phyloP scores from a whole-genome alignment of 2,797 vertebrate genomes.

The Hippopotamyrus pictus region DNA sequence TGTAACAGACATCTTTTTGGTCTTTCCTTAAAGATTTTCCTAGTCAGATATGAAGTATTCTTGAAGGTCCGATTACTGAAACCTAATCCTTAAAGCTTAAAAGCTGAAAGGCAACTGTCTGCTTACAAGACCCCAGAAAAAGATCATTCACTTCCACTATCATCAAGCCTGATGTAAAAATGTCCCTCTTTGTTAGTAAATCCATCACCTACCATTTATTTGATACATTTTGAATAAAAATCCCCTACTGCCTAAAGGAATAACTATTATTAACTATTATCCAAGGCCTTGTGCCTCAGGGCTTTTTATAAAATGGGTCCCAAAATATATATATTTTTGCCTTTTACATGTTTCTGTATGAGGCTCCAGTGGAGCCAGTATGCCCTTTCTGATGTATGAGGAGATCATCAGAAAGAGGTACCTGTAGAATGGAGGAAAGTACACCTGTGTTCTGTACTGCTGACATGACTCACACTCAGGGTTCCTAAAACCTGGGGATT shows the following conservation, averaged over 20 bases:
- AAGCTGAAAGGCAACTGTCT: neutral
- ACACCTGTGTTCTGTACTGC: neutral
- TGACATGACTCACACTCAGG: neutral
- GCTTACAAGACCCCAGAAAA: neutral
- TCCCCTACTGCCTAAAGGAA: constrained; percentile 10
- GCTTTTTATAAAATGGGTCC: neutral
- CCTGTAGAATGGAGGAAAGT: neutral
- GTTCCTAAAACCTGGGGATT: neutral
- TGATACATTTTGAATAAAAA: constrained; percentile 14
- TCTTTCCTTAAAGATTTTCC: neutral
- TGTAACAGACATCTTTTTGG: neutral
- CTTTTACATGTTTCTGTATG: neutral
- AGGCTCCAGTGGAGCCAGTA: neutral
- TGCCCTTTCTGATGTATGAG: neutral
- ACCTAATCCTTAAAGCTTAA: neutral
- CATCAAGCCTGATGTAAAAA: neutral
- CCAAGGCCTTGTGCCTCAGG: neutral
- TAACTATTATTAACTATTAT: constrained; percentile 13
- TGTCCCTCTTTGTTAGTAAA: constrained; percentile 3
- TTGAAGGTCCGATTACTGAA: neutral
- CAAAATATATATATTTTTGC: neutral
- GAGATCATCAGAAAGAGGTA: neutral
- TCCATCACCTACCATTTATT: neutral
- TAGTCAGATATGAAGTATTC: neutral
- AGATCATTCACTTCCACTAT: neutral